Evolutionary conservation across 2,113 vertebrate species (phyloP).

Genomic region (Paramormyrops kingsleyae): DNA sequence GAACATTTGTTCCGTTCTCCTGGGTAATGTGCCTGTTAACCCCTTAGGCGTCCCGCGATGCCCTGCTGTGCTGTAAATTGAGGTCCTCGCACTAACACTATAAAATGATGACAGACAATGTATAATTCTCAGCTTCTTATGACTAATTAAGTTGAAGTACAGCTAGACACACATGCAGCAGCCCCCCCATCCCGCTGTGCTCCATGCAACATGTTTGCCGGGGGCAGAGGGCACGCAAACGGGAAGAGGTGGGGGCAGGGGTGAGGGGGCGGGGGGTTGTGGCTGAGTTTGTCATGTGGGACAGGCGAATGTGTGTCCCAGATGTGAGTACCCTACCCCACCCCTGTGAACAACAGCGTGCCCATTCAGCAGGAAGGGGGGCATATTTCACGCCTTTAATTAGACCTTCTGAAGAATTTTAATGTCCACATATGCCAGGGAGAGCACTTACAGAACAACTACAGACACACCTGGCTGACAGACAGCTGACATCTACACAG

Average conservation of each 20-base stretch:
- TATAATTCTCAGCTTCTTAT: not conserved
- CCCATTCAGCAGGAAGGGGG: not conserved
- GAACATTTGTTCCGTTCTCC: not conserved
- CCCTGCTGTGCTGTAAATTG: constrained; percentile 66
- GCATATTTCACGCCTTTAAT: not conserved
- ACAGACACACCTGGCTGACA: not conserved
- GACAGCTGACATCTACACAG: not conserved
- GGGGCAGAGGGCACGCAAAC: not conserved
- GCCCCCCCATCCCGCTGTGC: not conserved
- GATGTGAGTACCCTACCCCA: not conserved
- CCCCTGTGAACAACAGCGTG: not conserved
- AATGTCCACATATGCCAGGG: not conserved
- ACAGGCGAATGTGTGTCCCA: not conserved
- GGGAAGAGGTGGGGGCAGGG: not conserved
- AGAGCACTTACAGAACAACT: not conserved
- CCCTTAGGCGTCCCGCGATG: constrained; percentile 35
- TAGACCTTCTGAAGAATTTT: not conserved
- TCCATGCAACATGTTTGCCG: not conserved
- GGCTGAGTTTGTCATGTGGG: not conserved
- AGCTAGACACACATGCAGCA: not conserved
- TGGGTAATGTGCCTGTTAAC: not conserved
- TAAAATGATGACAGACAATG: not conserved
- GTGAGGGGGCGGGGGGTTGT: not conserved
- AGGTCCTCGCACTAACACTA: constrained; percentile 38
- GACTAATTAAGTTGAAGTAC: not conserved